Conservation (phyloP, 1,140 invertebrate species). For the Neodiprion virginianus region DNA sequence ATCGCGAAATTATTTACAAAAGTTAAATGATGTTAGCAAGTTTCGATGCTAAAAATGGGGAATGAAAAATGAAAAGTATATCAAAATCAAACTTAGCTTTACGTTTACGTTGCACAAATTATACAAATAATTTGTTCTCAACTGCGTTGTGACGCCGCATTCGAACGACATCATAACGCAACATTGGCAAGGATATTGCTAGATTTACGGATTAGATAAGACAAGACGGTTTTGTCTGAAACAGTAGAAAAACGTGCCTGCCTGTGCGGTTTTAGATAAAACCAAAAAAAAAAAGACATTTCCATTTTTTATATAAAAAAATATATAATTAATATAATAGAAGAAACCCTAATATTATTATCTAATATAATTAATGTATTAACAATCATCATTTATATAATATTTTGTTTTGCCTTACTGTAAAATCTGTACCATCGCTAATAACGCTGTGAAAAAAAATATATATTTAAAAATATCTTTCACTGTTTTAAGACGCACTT, state of each 20-base stretch:
- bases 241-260: slow-evolving; percentile 12
- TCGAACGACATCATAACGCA: neutral
- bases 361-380: slow-evolving; percentile 52
- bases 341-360: slow-evolving; percentile 39
- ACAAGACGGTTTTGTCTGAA: slow-evolving; percentile 16
- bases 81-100: slow-evolving; percentile 38
- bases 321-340: slow-evolving; percentile 39
- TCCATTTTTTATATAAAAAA: slow-evolving; percentile 31
- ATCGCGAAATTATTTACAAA: neutral
- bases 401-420: slow-evolving; percentile 42
- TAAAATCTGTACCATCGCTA: slow-evolving; percentile 52
- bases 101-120: slow-evolving; percentile 36
- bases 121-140: slow-evolving; percentile 31
- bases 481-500: too few relatives aligned
- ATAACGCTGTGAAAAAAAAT: slow-evolving; percentile 52
- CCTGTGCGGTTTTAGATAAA: slow-evolving; percentile 17
- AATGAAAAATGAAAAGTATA: slow-evolving; percentile 12
- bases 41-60: slow-evolving; percentile 22
- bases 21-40: neutral
- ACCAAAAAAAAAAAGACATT: slow-evolving; percentile 35
- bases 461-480: slow-evolving; percentile 44
- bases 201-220: slow-evolving; percentile 25
- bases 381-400: slow-evolving; percentile 45
- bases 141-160: slow-evolving; percentile 26
- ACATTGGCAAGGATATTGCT: slow-evolving; percentile 6